Conservation (phyloP, 2,888 invertebrate genomes). For the Carpatolechia fugitivella region DNA sequence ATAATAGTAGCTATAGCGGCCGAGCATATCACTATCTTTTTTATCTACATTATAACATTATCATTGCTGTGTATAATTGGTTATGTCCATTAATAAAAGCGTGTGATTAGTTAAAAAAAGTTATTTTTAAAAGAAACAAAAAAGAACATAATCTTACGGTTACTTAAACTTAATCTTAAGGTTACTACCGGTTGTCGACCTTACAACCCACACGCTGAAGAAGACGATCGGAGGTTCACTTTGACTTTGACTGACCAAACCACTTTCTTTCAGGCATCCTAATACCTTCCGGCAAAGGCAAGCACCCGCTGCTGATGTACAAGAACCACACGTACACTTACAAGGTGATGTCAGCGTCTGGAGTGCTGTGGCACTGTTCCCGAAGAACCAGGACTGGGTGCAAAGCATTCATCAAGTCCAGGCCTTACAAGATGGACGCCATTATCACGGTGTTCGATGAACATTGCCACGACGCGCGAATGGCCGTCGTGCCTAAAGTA, state of each 20-base stretch:
- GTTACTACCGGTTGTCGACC: too few species aligned
- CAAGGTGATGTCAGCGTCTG: slow-evolving; percentile 45
- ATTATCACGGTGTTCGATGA: slow-evolving; percentile 38
- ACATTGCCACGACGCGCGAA: slow-evolving; percentile 38
- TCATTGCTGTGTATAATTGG: too few species aligned
- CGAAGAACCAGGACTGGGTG: slow-evolving; percentile 54
- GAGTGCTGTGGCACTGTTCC: slow-evolving; percentile 60
- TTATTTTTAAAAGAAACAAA: too few species aligned
- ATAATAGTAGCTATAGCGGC: too few species aligned
- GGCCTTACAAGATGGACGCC: slow-evolving; percentile 34
- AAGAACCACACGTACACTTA: slow-evolving; percentile 51
- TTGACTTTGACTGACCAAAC: neutral
- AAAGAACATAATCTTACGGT: too few species aligned
- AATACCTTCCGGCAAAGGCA: slow-evolving; percentile 58
- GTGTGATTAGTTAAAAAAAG: too few species aligned
- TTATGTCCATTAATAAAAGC: too few species aligned
- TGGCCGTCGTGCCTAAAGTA: neutral
- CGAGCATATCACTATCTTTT: too few species aligned
- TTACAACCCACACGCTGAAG: too few species aligned
- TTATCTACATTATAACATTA: too few species aligned
- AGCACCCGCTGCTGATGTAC: slow-evolving; percentile 53
- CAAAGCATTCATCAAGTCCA: slow-evolving; percentile 53
- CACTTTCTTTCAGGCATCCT: slow-evolving; percentile 39
- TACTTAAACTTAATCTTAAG: too few species aligned
- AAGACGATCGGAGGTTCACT: too few species aligned